A percentile compares a stretch with the other conserved stretches of the same genome.
These are phyloP conservation scores for Pogonus chalceus DNA, from an alignment of 1,140 invertebrate genomes.

Conservation along the genomic window DNA sequence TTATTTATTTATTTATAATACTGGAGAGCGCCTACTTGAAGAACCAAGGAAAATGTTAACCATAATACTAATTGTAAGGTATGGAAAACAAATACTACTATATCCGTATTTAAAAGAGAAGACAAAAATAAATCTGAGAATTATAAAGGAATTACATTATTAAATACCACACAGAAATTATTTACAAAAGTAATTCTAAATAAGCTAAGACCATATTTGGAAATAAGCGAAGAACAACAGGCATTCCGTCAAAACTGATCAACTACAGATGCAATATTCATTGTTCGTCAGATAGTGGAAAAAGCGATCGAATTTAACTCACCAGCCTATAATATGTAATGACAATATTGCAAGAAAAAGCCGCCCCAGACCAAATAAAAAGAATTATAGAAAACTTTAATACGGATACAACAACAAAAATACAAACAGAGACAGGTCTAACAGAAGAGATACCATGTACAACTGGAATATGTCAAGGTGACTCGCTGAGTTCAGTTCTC, in stretches of 20 bases:
- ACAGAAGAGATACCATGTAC: neutral
- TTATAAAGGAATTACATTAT: too few relatives aligned
- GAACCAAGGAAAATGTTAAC: too few relatives aligned
- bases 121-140: too few relatives aligned
- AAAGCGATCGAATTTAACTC: constrained; percentile 11
- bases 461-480: neutral
- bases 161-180: too few relatives aligned
- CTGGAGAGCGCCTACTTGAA: too few relatives aligned
- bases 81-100: too few relatives aligned
- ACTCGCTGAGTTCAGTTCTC: neutral
- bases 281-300: constrained; percentile 8
- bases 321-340: constrained; percentile 7
- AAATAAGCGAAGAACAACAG: too few relatives aligned
- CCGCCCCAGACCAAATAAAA: neutral
- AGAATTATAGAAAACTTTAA: neutral
- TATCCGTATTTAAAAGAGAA: too few relatives aligned
- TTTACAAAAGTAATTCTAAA: too few relatives aligned
- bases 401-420: neutral
- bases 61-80: too few relatives aligned
- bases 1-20: too few relatives aligned
- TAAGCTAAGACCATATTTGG: too few relatives aligned
- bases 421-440: neutral
- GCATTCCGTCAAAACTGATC: constrained; percentile 10
- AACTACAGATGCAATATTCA: constrained; percentile 13
- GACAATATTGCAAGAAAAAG: constrained; percentile 7